These are phyloP conservation scores for Caenorhabditis sp. DNA, from an alignment of 2,888 invertebrate genomes.

Conservation along the genomic window DNA sequence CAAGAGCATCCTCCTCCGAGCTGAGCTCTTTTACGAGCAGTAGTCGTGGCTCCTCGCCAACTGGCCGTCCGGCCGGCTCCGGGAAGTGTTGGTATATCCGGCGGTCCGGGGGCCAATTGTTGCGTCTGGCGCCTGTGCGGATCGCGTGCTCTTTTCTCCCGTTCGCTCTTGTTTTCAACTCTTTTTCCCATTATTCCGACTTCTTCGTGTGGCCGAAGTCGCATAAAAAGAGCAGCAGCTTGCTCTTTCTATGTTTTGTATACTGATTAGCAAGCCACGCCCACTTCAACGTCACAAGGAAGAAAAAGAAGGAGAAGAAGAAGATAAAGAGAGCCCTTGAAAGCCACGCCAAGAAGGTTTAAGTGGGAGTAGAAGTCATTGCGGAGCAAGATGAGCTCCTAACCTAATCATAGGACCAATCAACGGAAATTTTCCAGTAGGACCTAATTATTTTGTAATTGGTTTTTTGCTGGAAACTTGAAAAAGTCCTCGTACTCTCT, in stretches of 20 bases:
- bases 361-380: no score
- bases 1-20: neutral
- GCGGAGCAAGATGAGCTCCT: neutral
- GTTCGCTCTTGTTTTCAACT: constrained; percentile 11
- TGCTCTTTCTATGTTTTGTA: constrained; percentile 35
- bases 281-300: neutral
- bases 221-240: no score
- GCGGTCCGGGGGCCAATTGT: constrained; percentile 21
- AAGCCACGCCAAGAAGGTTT: no score
- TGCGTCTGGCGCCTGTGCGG: constrained; percentile 4
- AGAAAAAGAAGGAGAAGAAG: no score
- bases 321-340: no score
- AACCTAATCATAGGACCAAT: constrained; percentile 26
- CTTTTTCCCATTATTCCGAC: neutral
- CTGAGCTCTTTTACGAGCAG: constrained; percentile 4
- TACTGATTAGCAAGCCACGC: constrained; percentile 32
- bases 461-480: no score
- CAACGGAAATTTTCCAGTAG: neutral
- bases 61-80: neutral
- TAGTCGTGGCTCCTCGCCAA: constrained; percentile 5
- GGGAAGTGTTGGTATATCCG: constrained; percentile 30
- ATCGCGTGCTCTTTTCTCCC: neutral
- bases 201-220: no score
- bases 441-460: no score
- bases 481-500: no score